phyloP scores from a whole-genome alignment of 2,888 invertebrate species.

The Caenorhabditis sulstoni region DNA sequence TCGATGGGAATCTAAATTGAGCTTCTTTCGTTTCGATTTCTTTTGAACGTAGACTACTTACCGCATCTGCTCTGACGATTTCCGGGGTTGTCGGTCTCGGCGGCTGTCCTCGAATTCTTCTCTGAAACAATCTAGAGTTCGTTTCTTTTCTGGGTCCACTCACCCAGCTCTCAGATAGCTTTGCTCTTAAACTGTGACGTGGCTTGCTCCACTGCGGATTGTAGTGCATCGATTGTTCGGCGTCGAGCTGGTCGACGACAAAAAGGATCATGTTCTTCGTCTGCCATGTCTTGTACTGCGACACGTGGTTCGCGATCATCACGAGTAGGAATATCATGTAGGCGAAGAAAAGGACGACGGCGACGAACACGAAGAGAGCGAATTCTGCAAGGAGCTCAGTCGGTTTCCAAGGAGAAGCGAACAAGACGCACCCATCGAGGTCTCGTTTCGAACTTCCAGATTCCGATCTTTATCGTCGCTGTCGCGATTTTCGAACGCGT shows the following conservation, averaged over 20 bases:
- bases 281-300: slow-evolving; percentile 56
- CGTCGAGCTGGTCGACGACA: slow-evolving; percentile 63
- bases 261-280: slow-evolving; percentile 50
- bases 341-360: slow-evolving; percentile 53
- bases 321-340: slow-evolving; percentile 32
- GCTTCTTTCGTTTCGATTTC: no score
- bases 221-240: slow-evolving; percentile 59
- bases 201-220: slow-evolving; percentile 40
- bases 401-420: not conserved
- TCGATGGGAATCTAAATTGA: slow-evolving; percentile 40
- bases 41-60: not conserved
- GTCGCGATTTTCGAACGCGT: slow-evolving; percentile 50
- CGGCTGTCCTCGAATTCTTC: slow-evolving; percentile 24
- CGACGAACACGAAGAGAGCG: slow-evolving; percentile 46
- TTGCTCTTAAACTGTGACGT: not conserved
- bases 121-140: no score
- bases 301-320: slow-evolving; percentile 26
- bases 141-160: no score
- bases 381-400: slow-evolving; percentile 39
- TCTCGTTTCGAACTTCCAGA: slow-evolving; percentile 51
- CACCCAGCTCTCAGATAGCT: not conserved
- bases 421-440: slow-evolving; percentile 52
- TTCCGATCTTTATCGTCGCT: slow-evolving; percentile 34
- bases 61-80: slow-evolving; percentile 33
- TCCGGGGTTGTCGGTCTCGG: slow-evolving; percentile 24